A percentile compares a stretch with the other conserved stretches of the same genome.
Conservation (phyloP, 2,797 vertebrate species). For the Cygnus olor region DNA sequence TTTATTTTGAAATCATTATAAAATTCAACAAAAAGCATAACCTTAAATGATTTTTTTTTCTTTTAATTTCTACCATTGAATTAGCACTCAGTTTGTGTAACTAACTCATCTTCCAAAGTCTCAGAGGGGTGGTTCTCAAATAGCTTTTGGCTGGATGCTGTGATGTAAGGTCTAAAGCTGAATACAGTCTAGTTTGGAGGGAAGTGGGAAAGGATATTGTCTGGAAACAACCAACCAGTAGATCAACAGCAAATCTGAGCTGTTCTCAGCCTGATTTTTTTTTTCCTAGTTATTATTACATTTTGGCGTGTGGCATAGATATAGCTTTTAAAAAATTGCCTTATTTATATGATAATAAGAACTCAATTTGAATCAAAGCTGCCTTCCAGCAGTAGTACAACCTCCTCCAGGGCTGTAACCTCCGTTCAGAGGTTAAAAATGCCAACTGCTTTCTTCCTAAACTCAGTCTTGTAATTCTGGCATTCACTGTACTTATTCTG, state of each 20-base stretch:
- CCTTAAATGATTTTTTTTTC: background rate
- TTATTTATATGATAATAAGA: constrained; percentile 16
- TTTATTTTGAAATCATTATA: background rate
- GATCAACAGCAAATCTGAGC: background rate
- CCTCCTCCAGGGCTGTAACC: background rate
- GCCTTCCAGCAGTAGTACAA: background rate
- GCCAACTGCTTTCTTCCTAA: background rate
- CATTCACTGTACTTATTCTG: background rate
- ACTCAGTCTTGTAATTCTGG: background rate
- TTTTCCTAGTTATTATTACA: background rate
- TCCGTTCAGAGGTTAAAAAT: background rate
- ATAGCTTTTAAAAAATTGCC: background rate
- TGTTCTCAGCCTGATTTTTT: background rate
- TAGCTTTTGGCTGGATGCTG: background rate
- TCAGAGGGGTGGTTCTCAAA: background rate
- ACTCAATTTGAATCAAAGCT: background rate
- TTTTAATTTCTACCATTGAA: background rate
- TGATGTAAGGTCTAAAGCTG: background rate
- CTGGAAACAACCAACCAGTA: background rate
- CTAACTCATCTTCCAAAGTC: background rate
- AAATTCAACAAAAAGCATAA: background rate
- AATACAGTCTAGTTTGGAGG: background rate
- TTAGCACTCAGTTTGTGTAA: background rate
- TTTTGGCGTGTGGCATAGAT: background rate
- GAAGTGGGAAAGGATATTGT: background rate